Evolutionary conservation across 2,113 vertebrate species (phyloP).

Genomic region (Albula goreensis): DNA sequence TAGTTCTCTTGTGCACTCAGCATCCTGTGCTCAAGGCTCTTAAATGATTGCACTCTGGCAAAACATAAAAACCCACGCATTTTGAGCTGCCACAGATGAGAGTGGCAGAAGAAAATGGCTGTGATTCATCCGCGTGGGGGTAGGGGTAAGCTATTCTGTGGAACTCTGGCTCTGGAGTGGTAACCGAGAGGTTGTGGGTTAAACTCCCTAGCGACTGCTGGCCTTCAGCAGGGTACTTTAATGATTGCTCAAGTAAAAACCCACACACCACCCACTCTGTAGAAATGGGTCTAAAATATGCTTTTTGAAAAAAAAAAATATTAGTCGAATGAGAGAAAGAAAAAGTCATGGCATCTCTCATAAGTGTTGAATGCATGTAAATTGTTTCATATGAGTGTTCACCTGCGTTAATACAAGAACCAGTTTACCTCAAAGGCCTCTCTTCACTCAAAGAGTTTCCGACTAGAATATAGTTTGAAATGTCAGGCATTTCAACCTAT

Average conservation of each 20-base stretch:
- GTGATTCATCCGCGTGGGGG: constrained; percentile 26
- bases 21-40: not conserved
- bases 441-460: not conserved
- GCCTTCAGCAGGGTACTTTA: constrained; percentile 17
- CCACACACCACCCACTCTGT: constrained; percentile 25
- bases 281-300: not conserved
- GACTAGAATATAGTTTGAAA: not conserved
- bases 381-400: not conserved
- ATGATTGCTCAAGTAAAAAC: not conserved
- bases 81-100: not conserved
- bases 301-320: constrained; percentile 10
- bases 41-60: not conserved
- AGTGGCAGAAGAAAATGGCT: not conserved
- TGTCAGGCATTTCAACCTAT: too few species aligned
- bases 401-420: not conserved
- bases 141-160: constrained; percentile 15
- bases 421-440: not conserved
- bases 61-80: constrained; percentile 19
- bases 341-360: not conserved
- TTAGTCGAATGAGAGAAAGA: constrained; percentile 4
- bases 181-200: constrained; percentile 18
- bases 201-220: constrained; percentile 23
- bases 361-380: not conserved
- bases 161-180: constrained; percentile 10
- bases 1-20: not conserved